These are phyloP conservation scores for Piezodorus guildinii DNA, from an alignment of 1,140 invertebrate genomes.

Conservation along the genomic window DNA sequence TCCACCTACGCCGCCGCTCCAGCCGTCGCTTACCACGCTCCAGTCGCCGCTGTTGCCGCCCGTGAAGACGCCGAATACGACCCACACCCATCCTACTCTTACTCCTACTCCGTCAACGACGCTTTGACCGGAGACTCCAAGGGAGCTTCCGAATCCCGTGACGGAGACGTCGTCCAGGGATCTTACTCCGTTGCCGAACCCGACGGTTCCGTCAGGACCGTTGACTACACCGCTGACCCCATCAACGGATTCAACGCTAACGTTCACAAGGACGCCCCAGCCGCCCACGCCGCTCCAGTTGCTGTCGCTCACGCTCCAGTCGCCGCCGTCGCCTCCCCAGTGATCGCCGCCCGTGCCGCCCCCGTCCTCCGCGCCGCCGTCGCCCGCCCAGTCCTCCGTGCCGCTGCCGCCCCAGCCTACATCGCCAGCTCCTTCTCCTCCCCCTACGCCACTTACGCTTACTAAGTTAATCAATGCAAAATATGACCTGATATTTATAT, in stretches of 20 bases:
- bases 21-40: too few species aligned
- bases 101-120: conserved; percentile 42
- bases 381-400: conserved; percentile 1
- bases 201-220: conserved; percentile 35
- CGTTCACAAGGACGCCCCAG: conserved; percentile 26
- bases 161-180: conserved; percentile 39
- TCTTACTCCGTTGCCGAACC: conserved; percentile 38
- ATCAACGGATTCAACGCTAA: conserved; percentile 36
- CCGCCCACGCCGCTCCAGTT: not conserved
- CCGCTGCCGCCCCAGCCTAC: not conserved
- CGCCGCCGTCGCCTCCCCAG: not conserved
- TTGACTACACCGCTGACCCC: conserved; percentile 37
- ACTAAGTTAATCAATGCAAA: not conserved
- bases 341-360: not conserved
- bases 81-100: conserved; percentile 36
- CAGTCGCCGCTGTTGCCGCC: not conserved
- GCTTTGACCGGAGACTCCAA: conserved; percentile 39
- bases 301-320: not conserved
- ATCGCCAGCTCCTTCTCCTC: not conserved
- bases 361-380: too few species aligned
- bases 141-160: conserved; percentile 35
- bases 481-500: not conserved
- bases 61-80: conserved; percentile 25
- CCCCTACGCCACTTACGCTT: not conserved
- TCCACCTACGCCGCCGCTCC: too few species aligned